phyloP scores from a whole-genome alignment of 53 echinoderm and acorn worm genomes.

The Apostichopus leukothele region DNA sequence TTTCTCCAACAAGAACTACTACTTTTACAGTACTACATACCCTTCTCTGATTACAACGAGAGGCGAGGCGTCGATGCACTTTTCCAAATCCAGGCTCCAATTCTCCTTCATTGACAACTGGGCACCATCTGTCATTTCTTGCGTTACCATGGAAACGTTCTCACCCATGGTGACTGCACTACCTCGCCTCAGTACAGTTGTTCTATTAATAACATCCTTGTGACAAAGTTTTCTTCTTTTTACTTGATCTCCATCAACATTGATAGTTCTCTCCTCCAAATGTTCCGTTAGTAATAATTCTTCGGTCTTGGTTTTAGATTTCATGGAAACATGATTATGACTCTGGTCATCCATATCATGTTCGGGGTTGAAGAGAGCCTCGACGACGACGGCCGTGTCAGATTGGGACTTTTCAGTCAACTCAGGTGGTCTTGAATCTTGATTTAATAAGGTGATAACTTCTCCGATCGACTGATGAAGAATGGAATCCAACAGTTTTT shows the following conservation, averaged over 20 bases:
- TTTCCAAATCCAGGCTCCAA: slow-evolving; percentile 77
- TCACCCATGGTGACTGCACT: neutral
- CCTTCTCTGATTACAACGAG: slow-evolving; percentile 53
- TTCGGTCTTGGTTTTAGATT: neutral
- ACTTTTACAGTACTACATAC: neutral
- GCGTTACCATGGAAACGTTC: neutral
- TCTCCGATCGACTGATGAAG: slow-evolving; percentile 59
- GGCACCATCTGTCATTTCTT: neutral
- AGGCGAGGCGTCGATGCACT: slow-evolving; percentile 96
- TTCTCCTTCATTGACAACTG: slow-evolving; percentile 47
- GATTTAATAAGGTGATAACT: slow-evolving; percentile 20
- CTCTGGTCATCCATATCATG: neutral
- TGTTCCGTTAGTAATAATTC: neutral
- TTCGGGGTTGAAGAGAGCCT: neutral
- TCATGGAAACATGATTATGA: neutral
- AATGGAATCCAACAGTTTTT: slow-evolving; percentile 65
- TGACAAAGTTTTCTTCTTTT: neutral
- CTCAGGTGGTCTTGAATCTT: neutral
- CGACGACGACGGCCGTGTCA: neutral
- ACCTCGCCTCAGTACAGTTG: neutral
- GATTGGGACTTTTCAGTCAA: neutral
- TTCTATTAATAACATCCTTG: neutral
- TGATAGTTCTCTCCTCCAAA: neutral
- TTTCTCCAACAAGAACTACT: no score
- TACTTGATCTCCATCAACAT: neutral